Conservation (phyloP, 2,113 vertebrate species). For the Catharus fuscescens region DNA sequence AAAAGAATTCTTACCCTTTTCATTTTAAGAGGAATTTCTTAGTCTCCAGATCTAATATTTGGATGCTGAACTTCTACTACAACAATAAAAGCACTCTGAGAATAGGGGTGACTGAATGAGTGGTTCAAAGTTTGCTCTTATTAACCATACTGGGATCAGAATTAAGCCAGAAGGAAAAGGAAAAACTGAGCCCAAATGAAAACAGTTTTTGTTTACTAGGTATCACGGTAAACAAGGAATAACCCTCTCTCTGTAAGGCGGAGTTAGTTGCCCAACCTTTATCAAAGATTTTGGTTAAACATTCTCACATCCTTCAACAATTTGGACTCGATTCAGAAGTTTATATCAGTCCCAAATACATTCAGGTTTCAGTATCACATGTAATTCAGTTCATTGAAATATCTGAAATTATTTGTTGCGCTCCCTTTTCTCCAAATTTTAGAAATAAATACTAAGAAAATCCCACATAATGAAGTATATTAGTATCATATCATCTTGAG, state of each 20-base stretch:
- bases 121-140: not conserved
- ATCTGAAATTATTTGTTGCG: not conserved
- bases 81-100: not conserved
- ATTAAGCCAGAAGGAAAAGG: not conserved
- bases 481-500: not conserved
- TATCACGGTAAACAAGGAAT: not conserved
- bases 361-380: not conserved
- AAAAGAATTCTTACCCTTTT: not conserved
- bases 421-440: not conserved
- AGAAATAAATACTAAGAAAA: not conserved
- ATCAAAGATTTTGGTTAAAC: not conserved
- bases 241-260: not conserved
- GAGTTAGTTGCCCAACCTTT: not conserved
- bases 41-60: not conserved
- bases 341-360: not conserved
- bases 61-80: not conserved
- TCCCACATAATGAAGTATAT: not conserved
- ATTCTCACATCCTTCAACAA: not conserved
- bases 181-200: not conserved
- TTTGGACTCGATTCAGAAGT: not conserved
- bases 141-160: not conserved
- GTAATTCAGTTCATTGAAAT: not conserved
- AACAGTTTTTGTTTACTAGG: not conserved
- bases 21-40: not conserved
- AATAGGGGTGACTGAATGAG: not conserved